Base-by-base conservation (phyloP, 2,888 invertebrate species). In the Cerastis rubricosa region DNA sequence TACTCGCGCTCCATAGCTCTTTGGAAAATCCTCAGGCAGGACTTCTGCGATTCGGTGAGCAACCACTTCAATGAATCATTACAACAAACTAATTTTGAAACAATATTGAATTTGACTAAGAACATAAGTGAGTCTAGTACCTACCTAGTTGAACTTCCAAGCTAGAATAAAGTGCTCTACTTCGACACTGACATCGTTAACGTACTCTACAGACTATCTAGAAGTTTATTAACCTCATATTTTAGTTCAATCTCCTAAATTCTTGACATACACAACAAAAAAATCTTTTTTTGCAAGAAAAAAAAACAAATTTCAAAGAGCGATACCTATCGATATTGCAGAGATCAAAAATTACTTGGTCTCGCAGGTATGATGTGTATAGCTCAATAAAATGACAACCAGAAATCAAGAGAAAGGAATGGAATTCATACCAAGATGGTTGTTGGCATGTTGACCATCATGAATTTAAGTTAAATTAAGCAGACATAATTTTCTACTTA, bases 401-500 rank as follows among this genome's bases (percentile, higher is more conserved):
- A 57, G 14, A 57, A 57, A 57, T 57, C 57, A 4, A 17, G 4
- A 29, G 8, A 29, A 29, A 3, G 29, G 8, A 29, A 59, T 35
- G n/a, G n/a, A 25, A 57, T 25, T 57, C 17, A 17, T 17, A 8
- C 7, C 14, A 57, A 25, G 25, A 57, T 17, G 25, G 14, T 8
- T 17, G 7, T 25, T 57, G 17, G 57, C 25, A 8, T 17, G 57
- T 57, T 25, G 14, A 17, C 14, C 57, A 59, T 7, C 8, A 29
- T 29, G 59, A 25, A 8, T 17, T 57, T 25, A 25, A n/a, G 7
- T 59, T 29, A 8, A 59, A 59, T 29, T 59, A 29, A 29, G 17
- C 9, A 74, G 14, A 19, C 7, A 29, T 3, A 6, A 6, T 70
- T n/a, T 49, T 40, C 43, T 86, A 95, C 95, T 95, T 88, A 95